Conservation (phyloP, 2,888 invertebrate species). For the Itoplectis maculator region DNA sequence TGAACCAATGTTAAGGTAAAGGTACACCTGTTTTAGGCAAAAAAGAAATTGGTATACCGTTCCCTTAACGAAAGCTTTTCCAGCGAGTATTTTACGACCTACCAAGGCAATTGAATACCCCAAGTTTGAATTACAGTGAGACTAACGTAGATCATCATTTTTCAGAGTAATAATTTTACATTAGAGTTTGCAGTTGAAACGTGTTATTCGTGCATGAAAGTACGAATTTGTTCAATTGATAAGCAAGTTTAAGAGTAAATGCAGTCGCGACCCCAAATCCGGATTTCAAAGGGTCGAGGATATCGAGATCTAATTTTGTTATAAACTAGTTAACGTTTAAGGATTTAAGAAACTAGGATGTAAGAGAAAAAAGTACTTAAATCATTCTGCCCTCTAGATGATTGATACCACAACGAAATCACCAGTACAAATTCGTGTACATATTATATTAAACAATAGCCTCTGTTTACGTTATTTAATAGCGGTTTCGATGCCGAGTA, state of each 20-base stretch:
- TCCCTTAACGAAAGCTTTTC: too few relatives aligned
- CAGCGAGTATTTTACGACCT: background rate
- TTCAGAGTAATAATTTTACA: background rate
- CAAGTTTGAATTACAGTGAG: background rate
- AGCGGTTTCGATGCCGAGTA: conserved; percentile 28
- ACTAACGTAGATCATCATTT: background rate
- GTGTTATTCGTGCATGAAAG: background rate
- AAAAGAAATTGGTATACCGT: too few relatives aligned
- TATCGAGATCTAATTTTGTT: conserved; percentile 38
- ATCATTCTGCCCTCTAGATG: conserved; percentile 66
- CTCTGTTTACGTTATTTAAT: conserved; percentile 42
- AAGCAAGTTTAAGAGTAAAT: background rate
- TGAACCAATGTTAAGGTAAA: background rate
- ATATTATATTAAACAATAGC: conserved; percentile 61
- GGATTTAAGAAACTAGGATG: conserved; percentile 35
- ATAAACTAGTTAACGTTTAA: conserved; percentile 19
- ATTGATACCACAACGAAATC: conserved; percentile 69
- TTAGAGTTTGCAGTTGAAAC: background rate
- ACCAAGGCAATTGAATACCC: background rate
- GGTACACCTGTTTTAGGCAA: too few relatives aligned
- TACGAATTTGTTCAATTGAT: conserved; percentile 3
- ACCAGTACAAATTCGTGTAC: conserved; percentile 69
- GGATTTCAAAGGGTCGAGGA: conserved; percentile 24
- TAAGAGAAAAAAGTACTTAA: conserved; percentile 66
- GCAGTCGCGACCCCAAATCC: background rate